These are phyloP conservation scores for Drosophila imparisetae DNA, from an alignment of 2,888 invertebrate species.

Conservation along the genomic window DNA sequence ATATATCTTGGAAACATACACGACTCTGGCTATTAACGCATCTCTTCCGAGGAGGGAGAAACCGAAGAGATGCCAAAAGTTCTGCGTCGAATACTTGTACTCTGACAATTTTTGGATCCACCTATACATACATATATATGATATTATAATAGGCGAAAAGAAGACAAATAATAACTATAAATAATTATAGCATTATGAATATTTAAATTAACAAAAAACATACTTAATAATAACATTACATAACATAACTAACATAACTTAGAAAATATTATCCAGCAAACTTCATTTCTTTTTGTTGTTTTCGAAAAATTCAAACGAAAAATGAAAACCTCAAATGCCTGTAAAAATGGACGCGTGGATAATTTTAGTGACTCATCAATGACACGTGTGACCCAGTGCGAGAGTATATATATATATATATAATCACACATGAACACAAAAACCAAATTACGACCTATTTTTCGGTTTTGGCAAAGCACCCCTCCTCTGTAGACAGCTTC, in stretches of 20 bases:
- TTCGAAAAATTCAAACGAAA: conserved; percentile 29
- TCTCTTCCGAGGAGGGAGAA: conserved; percentile 4
- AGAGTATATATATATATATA: conserved; percentile 18
- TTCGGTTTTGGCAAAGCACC: conserved; percentile 43
- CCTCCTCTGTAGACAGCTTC: neutral
- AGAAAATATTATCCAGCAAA: neutral
- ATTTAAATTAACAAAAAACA: neutral
- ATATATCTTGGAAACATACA: conserved; percentile 48
- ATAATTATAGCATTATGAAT: neutral
- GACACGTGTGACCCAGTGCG: conserved; percentile 68
- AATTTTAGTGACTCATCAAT: conserved; percentile 67
- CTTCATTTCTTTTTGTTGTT: neutral
- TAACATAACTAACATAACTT: neutral
- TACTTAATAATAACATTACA: neutral
- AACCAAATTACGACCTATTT: conserved; percentile 75
- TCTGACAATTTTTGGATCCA: neutral
- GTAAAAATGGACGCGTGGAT: conserved; percentile 10
- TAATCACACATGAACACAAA: conserved; percentile 39
- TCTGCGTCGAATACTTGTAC: neutral
- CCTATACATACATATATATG: neutral
- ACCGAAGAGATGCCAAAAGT: neutral
- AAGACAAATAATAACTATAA: neutral
- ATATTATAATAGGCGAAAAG: neutral
- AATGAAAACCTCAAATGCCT: conserved; percentile 7
- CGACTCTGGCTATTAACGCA: conserved; percentile 45